Evolutionary conservation across 2,797 vertebrate genomes (phyloP).

Genomic region (Neopelma chrysocephalum): DNA sequence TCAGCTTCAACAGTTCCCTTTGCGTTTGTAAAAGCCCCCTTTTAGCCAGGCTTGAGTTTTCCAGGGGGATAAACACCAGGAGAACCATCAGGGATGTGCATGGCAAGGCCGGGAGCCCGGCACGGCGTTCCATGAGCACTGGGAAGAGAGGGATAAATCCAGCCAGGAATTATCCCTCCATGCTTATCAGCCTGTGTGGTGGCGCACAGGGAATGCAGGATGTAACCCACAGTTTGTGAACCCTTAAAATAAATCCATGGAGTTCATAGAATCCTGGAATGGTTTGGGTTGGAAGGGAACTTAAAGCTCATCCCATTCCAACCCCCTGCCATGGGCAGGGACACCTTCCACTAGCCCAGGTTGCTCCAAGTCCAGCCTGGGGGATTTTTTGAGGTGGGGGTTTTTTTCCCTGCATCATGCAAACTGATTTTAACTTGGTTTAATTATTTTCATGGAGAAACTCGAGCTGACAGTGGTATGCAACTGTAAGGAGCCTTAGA

Average conservation of each 20-base stretch:
- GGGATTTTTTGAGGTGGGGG: background rate
- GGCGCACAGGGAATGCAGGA: background rate
- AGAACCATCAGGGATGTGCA: background rate
- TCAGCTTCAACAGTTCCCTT: background rate
- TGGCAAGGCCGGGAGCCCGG: fast-evolving
- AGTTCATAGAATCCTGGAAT: background rate
- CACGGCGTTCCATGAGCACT: background rate
- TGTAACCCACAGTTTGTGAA: background rate
- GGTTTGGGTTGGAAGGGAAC: background rate
- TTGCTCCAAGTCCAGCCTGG: background rate
- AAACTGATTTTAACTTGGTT: background rate
- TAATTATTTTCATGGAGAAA: background rate
- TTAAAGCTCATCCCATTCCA: background rate
- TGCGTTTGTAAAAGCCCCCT: background rate
- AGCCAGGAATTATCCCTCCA: background rate
- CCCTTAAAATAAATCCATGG: background rate
- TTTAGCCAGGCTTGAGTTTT: background rate
- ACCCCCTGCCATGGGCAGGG: background rate
- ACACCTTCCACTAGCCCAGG: background rate
- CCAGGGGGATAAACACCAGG: background rate
- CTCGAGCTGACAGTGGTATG: background rate
- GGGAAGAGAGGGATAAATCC: background rate
- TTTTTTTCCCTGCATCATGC: fast-evolving
- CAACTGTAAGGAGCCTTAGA: background rate
- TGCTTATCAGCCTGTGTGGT: background rate